These are phyloP conservation scores for Eutrigla gurnardus DNA, from an alignment of 2,797 vertebrate genomes.

Conservation along the genomic window DNA sequence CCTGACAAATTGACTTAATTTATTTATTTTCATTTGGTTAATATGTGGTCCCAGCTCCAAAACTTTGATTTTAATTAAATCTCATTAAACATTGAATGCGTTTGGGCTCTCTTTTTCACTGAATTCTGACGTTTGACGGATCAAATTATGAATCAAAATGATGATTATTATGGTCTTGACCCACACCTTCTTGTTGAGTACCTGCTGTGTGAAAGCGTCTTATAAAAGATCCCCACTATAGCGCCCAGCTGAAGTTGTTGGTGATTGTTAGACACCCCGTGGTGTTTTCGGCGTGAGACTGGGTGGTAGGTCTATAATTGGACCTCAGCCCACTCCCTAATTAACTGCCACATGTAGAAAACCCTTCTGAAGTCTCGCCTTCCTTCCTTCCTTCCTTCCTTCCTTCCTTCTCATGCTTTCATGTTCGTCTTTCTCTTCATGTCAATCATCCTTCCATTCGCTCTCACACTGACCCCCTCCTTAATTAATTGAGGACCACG, in stretches of 20 bases:
- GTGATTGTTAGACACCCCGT: conserved; percentile 12
- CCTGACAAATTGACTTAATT: background rate
- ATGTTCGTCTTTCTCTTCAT: background rate
- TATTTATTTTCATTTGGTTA: background rate
- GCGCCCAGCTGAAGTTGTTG: conserved; percentile 7
- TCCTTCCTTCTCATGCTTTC: conserved; percentile 12
- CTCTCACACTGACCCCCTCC: conserved; percentile 6
- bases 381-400: conserved; percentile 7
- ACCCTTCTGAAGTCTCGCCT: conserved; percentile 39
- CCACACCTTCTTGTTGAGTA: background rate
- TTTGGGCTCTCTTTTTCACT: background rate
- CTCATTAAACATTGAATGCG: background rate
- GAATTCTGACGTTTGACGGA: background rate
- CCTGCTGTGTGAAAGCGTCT: background rate
- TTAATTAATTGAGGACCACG: conserved; percentile 13
- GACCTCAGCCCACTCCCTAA: conserved; percentile 43
- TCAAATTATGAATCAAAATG: background rate
- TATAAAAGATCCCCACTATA: conserved; percentile 1
- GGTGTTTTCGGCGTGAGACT: conserved; percentile 22
- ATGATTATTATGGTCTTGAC: background rate
- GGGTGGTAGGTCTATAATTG: conserved; percentile 57
- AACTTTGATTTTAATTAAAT: background rate
- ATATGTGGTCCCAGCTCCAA: background rate
- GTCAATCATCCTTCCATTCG: conserved; percentile 17
- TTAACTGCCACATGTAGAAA: conserved; percentile 54